Percentiles rank a stretch among this genome's conserved stretches.
These are phyloP conservation scores for Serilophus lunatus DNA, from an alignment of 2,113 vertebrate species.

Conservation along the genomic window DNA sequence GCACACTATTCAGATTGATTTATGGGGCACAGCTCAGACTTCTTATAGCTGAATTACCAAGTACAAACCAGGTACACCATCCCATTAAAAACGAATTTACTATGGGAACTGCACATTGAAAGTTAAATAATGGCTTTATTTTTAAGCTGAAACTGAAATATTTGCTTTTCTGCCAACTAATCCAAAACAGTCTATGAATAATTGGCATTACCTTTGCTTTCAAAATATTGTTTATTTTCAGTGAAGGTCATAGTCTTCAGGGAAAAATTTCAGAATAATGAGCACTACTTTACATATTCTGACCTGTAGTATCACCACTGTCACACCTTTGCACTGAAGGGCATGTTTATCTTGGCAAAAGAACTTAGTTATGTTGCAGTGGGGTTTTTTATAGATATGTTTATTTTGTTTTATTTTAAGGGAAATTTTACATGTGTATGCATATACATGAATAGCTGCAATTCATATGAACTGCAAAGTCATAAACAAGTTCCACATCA, in stretches of 20 bases:
- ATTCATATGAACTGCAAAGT: background rate
- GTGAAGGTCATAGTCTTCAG: conserved; percentile 50
- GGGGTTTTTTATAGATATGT: background rate
- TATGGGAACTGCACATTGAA: conserved; percentile 48
- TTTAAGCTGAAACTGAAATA: conserved; percentile 69
- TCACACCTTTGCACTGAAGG: conserved; percentile 42
- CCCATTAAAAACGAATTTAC: conserved; percentile 66
- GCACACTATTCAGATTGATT: conserved; percentile 55
- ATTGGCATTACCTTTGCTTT: conserved; percentile 60
- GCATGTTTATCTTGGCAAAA: background rate
- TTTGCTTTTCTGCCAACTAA: conserved; percentile 58
- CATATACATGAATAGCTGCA: background rate
- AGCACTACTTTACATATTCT: conserved; percentile 58
- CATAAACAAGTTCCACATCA: background rate
- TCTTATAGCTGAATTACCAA: conserved; percentile 39
- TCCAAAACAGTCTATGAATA: conserved; percentile 56
- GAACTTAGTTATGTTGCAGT: background rate
- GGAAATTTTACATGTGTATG: background rate
- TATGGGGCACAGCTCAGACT: conserved; percentile 15
- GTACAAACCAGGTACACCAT: conserved; percentile 47
- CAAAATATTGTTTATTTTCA: conserved; percentile 64
- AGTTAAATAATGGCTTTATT: conserved; percentile 70
- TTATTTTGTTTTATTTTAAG: background rate
- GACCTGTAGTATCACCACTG: conserved; percentile 37
- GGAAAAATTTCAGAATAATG: conserved; percentile 65